These are phyloP conservation scores for Epinotia nisella DNA, from an alignment of 2,888 invertebrate genomes.

Conservation along the genomic window DNA sequence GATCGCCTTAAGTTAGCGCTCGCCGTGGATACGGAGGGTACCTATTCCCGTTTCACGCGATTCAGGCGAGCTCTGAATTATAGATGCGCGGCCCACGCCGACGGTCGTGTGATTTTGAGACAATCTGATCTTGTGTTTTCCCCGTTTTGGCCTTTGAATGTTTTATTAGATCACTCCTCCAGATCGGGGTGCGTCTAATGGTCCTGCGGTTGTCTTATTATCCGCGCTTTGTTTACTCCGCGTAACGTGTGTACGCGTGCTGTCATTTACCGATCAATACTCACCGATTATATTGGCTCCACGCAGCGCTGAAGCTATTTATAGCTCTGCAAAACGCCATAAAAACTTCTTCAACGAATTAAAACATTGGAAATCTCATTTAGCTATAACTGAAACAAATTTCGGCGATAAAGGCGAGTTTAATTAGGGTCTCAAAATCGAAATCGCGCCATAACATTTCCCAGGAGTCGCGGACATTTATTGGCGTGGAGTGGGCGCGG, in stretches of 20 bases:
- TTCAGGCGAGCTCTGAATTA: constrained; percentile 70
- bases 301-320: constrained; percentile 12
- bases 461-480: constrained; percentile 80
- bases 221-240: constrained; percentile 50
- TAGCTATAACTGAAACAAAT: constrained; percentile 70
- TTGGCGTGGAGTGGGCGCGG: constrained; percentile 70
- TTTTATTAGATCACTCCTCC: constrained; percentile 76
- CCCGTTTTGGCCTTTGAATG: constrained; percentile 79
- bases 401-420: constrained; percentile 70
- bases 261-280: constrained; percentile 30
- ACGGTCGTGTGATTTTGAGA: constrained; percentile 83
- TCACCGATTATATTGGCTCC: constrained; percentile 11
- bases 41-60: constrained; percentile 63
- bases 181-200: constrained; percentile 74
- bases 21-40: constrained; percentile 55
- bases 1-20: constrained; percentile 65
- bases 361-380: constrained; percentile 52
- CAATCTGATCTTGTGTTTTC: constrained; percentile 82
- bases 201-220: constrained; percentile 63
- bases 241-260: constrained; percentile 29
- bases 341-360: constrained; percentile 40
- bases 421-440: constrained; percentile 72
- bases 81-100: constrained; percentile 74
- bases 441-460: constrained; percentile 71
- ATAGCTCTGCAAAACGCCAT: constrained; percentile 17